phyloP scores from a whole-genome alignment of 1,140 invertebrate genomes.

The Hypsibius dujardini region DNA sequence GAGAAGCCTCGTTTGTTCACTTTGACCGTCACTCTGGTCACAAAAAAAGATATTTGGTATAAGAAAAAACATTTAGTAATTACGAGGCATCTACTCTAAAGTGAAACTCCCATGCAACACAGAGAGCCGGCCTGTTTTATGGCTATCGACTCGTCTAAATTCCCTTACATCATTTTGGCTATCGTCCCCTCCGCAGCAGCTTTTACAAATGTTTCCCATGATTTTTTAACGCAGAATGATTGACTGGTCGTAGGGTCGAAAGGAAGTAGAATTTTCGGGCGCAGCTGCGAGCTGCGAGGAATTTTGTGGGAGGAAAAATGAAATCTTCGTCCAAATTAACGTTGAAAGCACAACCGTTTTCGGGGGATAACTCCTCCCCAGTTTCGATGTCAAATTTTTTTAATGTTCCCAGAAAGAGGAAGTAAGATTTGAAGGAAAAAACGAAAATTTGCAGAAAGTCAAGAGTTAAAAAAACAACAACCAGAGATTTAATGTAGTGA shows the following conservation, averaged over 20 bases:
- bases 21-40: not conserved
- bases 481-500: not conserved
- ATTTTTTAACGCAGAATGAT: not conserved
- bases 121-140: not conserved
- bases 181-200: not conserved
- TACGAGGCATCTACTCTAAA: too few species aligned
- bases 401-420: not conserved
- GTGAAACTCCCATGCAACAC: not conserved
- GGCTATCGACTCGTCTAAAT: too few species aligned
- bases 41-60: not conserved
- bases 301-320: not conserved
- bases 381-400: not conserved
- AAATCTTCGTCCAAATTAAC: not conserved
- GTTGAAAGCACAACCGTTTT: not conserved
- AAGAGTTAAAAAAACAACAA: not conserved
- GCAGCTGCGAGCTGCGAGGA: not conserved
- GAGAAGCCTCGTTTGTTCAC: not conserved
- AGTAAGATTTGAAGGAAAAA: too few species aligned
- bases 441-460: conserved; percentile 3
- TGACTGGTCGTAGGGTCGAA: not conserved
- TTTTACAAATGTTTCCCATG: conserved; percentile 7
- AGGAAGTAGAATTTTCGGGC: not conserved
- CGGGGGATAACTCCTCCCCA: not conserved
- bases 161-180: conserved; percentile 5
- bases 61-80: too few species aligned